Evolutionary conservation across 1,140 invertebrate species (phyloP).

Genomic region (Hylaeus volcanicus): DNA sequence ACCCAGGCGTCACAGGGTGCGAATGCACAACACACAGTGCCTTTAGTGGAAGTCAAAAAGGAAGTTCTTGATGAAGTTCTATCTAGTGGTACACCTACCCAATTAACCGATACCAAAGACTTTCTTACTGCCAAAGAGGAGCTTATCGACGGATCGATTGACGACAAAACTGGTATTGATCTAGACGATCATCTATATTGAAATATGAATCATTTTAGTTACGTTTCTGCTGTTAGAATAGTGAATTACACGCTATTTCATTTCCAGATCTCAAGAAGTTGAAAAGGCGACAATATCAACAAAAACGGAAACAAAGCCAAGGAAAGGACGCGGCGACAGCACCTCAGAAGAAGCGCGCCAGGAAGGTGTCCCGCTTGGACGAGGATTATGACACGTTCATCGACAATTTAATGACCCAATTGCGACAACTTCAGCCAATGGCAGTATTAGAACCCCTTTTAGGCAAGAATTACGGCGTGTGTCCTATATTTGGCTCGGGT

Average conservation of each 20-base stretch:
- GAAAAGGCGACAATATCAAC: slow-evolving; percentile 91
- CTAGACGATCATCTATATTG: no score
- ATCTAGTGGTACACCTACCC: slow-evolving; percentile 70
- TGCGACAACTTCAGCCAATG: slow-evolving; percentile 91
- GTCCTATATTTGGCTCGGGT: slow-evolving; percentile 90
- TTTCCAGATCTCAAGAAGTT: slow-evolving; percentile 86
- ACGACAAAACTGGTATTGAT: slow-evolving; percentile 77
- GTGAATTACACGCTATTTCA: not conserved
- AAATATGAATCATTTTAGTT: no score
- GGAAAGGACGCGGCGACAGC: slow-evolving; percentile 82
- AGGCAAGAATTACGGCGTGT: slow-evolving; percentile 89
- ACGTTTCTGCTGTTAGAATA: not conserved
- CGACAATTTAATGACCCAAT: slow-evolving; percentile 91
- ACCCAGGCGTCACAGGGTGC: slow-evolving; percentile 73
- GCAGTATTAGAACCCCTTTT: slow-evolving; percentile 93
- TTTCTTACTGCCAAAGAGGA: slow-evolving; percentile 80
- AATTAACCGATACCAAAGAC: slow-evolving; percentile 79
- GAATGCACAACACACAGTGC: slow-evolving; percentile 75
- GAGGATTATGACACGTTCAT: slow-evolving; percentile 96
- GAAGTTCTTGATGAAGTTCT: slow-evolving; percentile 78
- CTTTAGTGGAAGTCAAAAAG: slow-evolving; percentile 80
- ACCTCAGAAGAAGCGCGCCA: slow-evolving; percentile 88
- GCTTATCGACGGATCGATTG: slow-evolving; percentile 75
- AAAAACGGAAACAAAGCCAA: slow-evolving; percentile 87
- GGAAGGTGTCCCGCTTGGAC: slow-evolving; percentile 91